Evolutionary conservation across 2,113 vertebrate species (phyloP).

Genomic region (Neopipo cinnamomea): DNA sequence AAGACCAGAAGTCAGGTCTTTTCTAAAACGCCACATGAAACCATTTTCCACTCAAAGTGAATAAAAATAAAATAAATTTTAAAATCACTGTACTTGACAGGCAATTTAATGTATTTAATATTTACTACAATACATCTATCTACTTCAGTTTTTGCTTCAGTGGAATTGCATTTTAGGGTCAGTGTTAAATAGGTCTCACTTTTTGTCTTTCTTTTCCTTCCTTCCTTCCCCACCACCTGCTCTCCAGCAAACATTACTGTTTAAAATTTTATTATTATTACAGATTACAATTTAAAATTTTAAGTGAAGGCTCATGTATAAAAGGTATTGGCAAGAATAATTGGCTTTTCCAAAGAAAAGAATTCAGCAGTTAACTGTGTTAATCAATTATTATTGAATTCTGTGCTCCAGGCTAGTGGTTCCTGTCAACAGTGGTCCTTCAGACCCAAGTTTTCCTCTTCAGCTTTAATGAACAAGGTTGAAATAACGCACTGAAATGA

Average conservation of each 20-base stretch:
- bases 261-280: conserved; percentile 15
- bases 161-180: conserved; percentile 14
- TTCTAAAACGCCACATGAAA: background rate
- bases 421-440: conserved; percentile 61
- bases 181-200: conserved; percentile 25
- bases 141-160: conserved; percentile 13
- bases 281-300: conserved; percentile 14
- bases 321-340: conserved; percentile 62
- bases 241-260: background rate
- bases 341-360: conserved; percentile 62
- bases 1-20: background rate
- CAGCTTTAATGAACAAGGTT: conserved; percentile 68
- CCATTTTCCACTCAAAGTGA: background rate
- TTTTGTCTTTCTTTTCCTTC: background rate
- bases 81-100: background rate
- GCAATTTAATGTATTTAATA: background rate
- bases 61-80: background rate
- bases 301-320: conserved; percentile 48
- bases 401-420: conserved; percentile 49
- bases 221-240: background rate
- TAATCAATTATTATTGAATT: conserved; percentile 76
- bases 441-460: conserved; percentile 60
- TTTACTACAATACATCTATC: background rate
- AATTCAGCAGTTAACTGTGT: conserved; percentile 67
- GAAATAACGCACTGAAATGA: conserved; percentile 62